These are phyloP conservation scores for Epinotia ramella DNA, from an alignment of 2,888 invertebrate species.

Conservation along the genomic window DNA sequence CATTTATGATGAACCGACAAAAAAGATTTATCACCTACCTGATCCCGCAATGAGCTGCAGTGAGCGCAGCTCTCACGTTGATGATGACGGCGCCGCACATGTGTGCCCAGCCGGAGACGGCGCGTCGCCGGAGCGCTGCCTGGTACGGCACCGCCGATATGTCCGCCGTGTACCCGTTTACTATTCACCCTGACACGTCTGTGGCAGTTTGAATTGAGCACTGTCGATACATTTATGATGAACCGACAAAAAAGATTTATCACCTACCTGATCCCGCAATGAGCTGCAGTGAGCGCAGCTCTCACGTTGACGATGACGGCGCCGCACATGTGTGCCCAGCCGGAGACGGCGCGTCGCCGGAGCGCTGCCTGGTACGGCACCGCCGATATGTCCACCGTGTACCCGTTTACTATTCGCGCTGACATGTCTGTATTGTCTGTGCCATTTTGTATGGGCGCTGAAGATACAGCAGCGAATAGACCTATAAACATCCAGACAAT, in stretches of 20 bases:
- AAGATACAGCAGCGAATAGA: constrained; percentile 45
- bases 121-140: constrained; percentile 64
- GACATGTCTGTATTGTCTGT: constrained; percentile 48
- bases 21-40: constrained; percentile 69
- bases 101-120: constrained; percentile 64
- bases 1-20: not conserved
- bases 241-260: constrained; percentile 45
- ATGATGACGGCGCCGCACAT: constrained; percentile 75
- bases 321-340: constrained; percentile 75
- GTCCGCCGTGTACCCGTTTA: constrained; percentile 76
- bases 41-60: constrained; percentile 76
- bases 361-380: constrained; percentile 77
- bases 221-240: not conserved
- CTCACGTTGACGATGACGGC: constrained; percentile 65
- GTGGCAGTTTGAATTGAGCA: too few relatives aligned
- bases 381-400: constrained; percentile 69
- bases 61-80: constrained; percentile 61
- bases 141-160: constrained; percentile 77
- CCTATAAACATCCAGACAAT: constrained; percentile 12
- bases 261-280: constrained; percentile 72
- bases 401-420: constrained; percentile 77
- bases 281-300: constrained; percentile 74
- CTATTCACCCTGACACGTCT: constrained; percentile 63
- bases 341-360: constrained; percentile 55
- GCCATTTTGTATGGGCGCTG: constrained; percentile 51